A percentile compares a stretch with the other conserved stretches of the same genome.
Evolutionary conservation across 2,113 vertebrate species (phyloP).

Genomic region (western clawed frog (Xenopus tropicalis)): DNA sequence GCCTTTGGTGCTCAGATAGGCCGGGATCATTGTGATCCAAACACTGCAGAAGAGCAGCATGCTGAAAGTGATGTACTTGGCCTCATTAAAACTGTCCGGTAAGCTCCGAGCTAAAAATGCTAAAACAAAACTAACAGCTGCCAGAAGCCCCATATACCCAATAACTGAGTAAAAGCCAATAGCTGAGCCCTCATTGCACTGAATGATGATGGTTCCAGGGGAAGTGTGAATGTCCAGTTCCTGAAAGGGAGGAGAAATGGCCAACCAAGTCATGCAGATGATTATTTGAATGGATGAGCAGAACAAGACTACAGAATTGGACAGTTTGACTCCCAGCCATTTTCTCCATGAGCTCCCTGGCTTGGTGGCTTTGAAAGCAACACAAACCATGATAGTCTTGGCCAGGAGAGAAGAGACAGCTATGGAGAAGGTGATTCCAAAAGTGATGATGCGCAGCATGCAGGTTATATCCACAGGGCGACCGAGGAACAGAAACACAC

Average conservation of each 20-base stretch:
- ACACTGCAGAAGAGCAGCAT: background rate
- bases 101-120: conserved; percentile 1
- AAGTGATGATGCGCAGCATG: background rate
- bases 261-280: conserved; percentile 31
- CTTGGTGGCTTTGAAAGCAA: conserved; percentile 44
- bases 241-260: conserved; percentile 24
- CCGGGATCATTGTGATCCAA: conserved; percentile 3
- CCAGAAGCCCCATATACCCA: conserved; percentile 13
- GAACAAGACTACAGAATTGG: background rate
- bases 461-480: conserved; percentile 11
- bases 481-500: conserved; percentile 16
- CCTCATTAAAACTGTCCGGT: conserved; percentile 21
- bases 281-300: conserved; percentile 12
- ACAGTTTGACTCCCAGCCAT: conserved; percentile 17
- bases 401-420: conserved; percentile 60
- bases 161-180: conserved; percentile 3
- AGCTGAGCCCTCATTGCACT: conserved; percentile 31
- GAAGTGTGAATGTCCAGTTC: conserved; percentile 16
- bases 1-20: conserved; percentile 13
- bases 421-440: conserved; percentile 15
- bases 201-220: conserved; percentile 16
- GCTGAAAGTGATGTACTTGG: conserved; percentile 11
- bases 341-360: conserved; percentile 48
- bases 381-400: conserved; percentile 64
- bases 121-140: conserved; percentile 11